Conservation (phyloP, 2,888 invertebrate genomes). For the Magallana nippona region DNA sequence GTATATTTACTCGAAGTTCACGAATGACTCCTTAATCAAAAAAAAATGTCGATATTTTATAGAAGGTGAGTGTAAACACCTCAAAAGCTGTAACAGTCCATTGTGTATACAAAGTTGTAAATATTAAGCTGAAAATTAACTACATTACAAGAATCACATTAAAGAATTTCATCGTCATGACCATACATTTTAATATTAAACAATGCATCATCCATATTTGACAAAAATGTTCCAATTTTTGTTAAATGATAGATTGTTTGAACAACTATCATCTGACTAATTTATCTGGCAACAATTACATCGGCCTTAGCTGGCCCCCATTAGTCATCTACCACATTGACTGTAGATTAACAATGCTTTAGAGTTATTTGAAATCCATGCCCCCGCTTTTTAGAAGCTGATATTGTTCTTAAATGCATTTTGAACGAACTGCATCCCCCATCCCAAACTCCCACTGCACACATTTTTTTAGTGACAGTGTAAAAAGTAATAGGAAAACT, state of each 20-base stretch:
- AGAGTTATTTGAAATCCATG: too few species aligned
- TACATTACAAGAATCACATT: too few species aligned
- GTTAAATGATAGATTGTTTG: slow-evolving; percentile 4
- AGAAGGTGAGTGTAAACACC: not conserved
- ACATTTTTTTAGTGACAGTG: too few species aligned
- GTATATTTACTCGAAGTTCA: too few species aligned
- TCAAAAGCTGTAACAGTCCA: not conserved
- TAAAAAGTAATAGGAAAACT: too few species aligned
- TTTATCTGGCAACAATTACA: not conserved
- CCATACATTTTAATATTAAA: not conserved
- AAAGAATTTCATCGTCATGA: not conserved
- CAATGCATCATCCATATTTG: not conserved
- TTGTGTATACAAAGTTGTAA: too few species aligned
- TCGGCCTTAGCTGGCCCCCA: not conserved
- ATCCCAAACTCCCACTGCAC: too few species aligned
- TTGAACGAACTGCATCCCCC: too few species aligned
- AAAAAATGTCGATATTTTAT: not conserved
- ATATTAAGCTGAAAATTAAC: too few species aligned
- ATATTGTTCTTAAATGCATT: too few species aligned
- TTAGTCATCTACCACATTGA: not conserved
- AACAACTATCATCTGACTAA: not conserved
- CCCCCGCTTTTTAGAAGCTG: too few species aligned
- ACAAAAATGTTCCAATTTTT: not conserved
- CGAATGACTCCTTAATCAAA: not conserved
- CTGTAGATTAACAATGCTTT: too few species aligned